Percentiles rank a stretch among this genome's conserved stretches.
These are phyloP conservation scores for Leptonema lineaticorne DNA, from an alignment of 1,140 invertebrate genomes.

Conservation along the genomic window DNA sequence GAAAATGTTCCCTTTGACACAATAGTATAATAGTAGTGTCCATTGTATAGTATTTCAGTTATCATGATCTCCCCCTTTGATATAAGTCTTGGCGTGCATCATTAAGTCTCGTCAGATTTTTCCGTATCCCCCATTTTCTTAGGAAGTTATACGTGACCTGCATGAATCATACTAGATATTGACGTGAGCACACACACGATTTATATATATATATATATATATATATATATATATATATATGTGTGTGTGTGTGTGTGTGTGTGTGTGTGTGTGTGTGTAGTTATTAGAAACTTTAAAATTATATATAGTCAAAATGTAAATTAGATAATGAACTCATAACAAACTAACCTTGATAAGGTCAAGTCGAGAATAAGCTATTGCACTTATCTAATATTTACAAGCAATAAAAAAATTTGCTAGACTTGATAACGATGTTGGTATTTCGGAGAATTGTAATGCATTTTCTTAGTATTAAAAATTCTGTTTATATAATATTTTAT, in stretches of 20 bases:
- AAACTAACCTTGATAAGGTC: background rate
- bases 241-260: no score
- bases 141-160: constrained; percentile 9
- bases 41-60: background rate
- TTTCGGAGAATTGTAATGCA: background rate
- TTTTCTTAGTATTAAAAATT: background rate
- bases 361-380: background rate
- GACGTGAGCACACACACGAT: background rate
- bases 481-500: no score
- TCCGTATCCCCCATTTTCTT: background rate
- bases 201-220: no score
- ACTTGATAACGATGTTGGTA: background rate
- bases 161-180: background rate
- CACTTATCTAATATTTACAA: background rate
- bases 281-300: no score
- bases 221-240: no score
- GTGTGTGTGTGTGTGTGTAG: no score
- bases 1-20: no score
- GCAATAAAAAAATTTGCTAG: background rate
- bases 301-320: no score
- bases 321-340: no score
- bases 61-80: background rate
- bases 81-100: background rate
- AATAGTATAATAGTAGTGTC: background rate
- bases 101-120: background rate